phyloP scores from a whole-genome alignment of 2,888 invertebrate species.

The Leptogaster cylindrica region DNA sequence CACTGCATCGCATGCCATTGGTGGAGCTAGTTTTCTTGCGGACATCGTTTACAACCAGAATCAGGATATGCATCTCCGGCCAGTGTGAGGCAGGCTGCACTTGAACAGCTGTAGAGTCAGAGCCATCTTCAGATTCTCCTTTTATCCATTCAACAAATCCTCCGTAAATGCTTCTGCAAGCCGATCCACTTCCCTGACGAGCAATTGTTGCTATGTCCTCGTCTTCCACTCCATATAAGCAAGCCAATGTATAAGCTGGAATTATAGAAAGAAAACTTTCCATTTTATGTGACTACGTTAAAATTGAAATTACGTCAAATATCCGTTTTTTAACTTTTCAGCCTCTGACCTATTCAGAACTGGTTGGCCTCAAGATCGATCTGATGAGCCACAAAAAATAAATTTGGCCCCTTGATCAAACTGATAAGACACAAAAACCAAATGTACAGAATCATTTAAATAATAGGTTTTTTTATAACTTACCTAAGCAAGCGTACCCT shows the following conservation, averaged over 20 bases:
- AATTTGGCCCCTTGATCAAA: too few relatives aligned
- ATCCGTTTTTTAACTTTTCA: too few relatives aligned
- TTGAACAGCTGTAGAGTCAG: constrained; percentile 78
- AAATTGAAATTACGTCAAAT: too few relatives aligned
- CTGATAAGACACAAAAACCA: neutral
- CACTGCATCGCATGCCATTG: constrained; percentile 83
- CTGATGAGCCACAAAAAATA: too few relatives aligned
- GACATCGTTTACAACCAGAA: constrained; percentile 84
- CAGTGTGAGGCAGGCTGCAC: constrained; percentile 79
- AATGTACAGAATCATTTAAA: neutral
- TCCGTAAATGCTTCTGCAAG: constrained; percentile 91
- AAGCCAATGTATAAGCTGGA: constrained; percentile 75
- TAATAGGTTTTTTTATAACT: constrained; percentile 8
- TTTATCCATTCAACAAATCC: constrained; percentile 95
- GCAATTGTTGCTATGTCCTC: constrained; percentile 82
- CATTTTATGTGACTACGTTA: too few relatives aligned
- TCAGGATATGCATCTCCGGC: constrained; percentile 87
- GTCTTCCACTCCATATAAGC: constrained; percentile 74
- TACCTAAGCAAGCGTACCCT: constrained; percentile 91
- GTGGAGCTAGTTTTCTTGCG: constrained; percentile 88
- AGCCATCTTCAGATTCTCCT: constrained; percentile 70
- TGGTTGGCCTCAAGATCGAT: too few relatives aligned
- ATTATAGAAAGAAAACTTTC: neutral
- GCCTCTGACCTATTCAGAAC: too few relatives aligned
- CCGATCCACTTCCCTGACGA: constrained; percentile 91